Conservation (phyloP, 2,113 vertebrate genomes). For the Campylorhamphus procurvoides region DNA sequence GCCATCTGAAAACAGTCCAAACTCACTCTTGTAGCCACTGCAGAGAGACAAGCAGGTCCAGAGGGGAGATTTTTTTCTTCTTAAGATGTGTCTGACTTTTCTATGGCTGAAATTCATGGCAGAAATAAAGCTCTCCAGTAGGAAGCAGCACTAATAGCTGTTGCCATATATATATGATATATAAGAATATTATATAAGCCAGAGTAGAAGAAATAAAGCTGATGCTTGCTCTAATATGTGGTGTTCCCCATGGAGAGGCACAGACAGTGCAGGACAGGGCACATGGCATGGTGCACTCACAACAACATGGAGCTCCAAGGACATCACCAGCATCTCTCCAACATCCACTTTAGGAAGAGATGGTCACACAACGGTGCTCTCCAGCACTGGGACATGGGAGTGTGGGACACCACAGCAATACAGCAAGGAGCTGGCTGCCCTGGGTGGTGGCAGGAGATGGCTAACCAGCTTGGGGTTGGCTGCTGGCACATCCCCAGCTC, state of each 20-base stretch:
- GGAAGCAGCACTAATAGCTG: not conserved
- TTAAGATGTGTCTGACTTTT: not conserved
- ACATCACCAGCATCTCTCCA: accelerated
- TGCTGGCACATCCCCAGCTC: not conserved
- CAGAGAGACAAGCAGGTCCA: not conserved
- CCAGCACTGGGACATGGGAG: not conserved
- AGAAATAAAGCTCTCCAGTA: not conserved
- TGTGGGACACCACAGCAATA: not conserved
- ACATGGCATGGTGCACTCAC: not conserved
- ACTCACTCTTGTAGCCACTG: not conserved
- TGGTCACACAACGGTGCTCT: not conserved
- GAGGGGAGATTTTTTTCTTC: not conserved
- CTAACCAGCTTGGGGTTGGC: not conserved
- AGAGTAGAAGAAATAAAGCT: not conserved
- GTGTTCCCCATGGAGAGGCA: not conserved
- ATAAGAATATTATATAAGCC: not conserved
- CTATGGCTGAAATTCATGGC: not conserved
- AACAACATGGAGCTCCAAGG: not conserved
- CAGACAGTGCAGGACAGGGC: not conserved
- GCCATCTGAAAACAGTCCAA: not conserved
- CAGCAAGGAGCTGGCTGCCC: not conserved
- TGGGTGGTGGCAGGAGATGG: not conserved
- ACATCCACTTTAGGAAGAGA: not conserved
- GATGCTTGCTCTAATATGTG: not conserved
- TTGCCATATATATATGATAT: accelerated